Base-by-base conservation (phyloP, 2,888 invertebrate species). In the Blera fallax region DNA sequence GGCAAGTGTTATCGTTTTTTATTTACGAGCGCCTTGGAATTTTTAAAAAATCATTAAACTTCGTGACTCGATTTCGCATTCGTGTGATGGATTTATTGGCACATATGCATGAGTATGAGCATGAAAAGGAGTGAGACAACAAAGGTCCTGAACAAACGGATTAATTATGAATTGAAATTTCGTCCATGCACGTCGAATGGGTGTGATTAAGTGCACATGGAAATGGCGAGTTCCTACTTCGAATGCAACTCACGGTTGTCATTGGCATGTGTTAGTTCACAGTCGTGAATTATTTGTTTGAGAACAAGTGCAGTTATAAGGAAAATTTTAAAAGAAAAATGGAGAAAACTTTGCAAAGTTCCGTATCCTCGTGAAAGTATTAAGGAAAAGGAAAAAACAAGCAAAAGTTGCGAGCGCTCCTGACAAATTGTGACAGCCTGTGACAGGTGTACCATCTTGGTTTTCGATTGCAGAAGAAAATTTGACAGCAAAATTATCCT, bases 1-100 rank as follows among this genome's bases (percentile, higher is more conserved):
- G 45, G 11, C 43, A 18, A 27, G 29, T 45, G 18, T 48, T 48
- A 45, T 64, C 64, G 32, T 45, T 32, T 18, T 45, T 6, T 64
- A 18, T 6, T 1, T n/a, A 11, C 11, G 27, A 27, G 24, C 45
- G 29, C 18, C 16, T 45, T 29, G 24, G 45, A 45, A 48, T 64
- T 29, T 21, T 48, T 32, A 64, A 48, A 64, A 48, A 64, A 64
- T 64, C 48, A 16, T 48, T 32, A 32, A 64, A 64, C 48, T 32
- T 32, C 64, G 64, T 64, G 64, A 48, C 48, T 21, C 21, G 11
- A 64, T 29, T 64, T 32, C 48, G 18, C 45, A 32, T 48, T 64
- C 32, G 32, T 32, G 18, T 58, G 48, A 48, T 29, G 29, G 24
- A 58, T 37, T 27, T 8, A 14, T 14, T 27, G 29, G 27, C 2